Evolutionary conservation across 2,888 invertebrate genomes (phyloP), one percentile per base, ranked within the genome.

Genomic region (Oasisia sp.): DNA sequence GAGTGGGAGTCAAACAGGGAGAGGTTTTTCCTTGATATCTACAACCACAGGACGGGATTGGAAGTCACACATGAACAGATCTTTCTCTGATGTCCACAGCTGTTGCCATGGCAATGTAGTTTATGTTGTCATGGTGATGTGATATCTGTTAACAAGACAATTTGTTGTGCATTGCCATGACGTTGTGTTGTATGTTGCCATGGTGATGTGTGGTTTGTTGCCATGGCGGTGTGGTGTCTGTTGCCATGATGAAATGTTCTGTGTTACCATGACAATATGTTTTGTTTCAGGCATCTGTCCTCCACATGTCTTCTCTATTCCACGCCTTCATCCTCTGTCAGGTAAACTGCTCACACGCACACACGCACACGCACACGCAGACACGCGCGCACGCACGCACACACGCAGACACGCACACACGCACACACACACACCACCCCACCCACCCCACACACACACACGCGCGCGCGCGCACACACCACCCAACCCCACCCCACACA

Each of bases 321-420:
- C 99, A 99, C 96, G 99, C 99, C 5, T 99, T 99, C 96, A 98
- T 99, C 93, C 97, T 99, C 91, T 99, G 99, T 96, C 99, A 99
- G 97, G 98, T 98, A 97, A 95, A 94, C 92, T 11, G 44, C 44
- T 91, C 74, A 74, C 74, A 7, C n/a, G 50, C 50, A 50, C 12
- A 12, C 27, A 74, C 74, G 27, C n/a, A 74, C n/a, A 56, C 3
- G 1, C 56, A 56, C 56, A 56, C 56, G 7, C 7, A 56, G 0
- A 14, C 56, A 56, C 3, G 7, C 56, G 1, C 56, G 1, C 56
- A 56, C 56, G 1, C 56, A 56, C 56, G 1, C 56, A 56, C 56
- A 14, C 56, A 56, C 56, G 56, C 56, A 56, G 3, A 56, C 56
- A 56, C 56, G 9, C 56, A 56, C 56, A 56, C 56, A 56, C 56